Conservation (phyloP, 2,888 invertebrate species). For the Graphium colonna region DNA sequence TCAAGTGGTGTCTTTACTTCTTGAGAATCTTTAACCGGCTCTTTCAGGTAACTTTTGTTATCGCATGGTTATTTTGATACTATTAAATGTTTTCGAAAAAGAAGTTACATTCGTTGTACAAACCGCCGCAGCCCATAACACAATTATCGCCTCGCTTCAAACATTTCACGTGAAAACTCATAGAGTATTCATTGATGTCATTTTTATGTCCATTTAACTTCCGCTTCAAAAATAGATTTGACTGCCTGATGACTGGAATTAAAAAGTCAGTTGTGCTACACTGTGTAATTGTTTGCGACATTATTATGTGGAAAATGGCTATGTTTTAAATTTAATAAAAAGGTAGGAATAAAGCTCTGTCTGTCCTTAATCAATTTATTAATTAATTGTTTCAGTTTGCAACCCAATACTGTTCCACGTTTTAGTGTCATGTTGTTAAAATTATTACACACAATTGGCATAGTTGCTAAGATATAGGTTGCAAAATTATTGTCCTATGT, state of each 20-base stretch:
- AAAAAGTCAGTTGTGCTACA: neutral
- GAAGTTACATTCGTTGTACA: conserved; percentile 13
- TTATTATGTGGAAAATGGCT: neutral
- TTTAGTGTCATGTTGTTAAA: too few relatives aligned
- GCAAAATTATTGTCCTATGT: neutral
- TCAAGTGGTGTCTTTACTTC: too few relatives aligned
- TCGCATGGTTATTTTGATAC: neutral
- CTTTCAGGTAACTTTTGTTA: too few relatives aligned
- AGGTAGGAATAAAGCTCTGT: too few relatives aligned
- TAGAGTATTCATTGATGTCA: conserved; percentile 6
- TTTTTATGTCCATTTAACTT: neutral
- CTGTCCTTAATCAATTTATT: too few relatives aligned
- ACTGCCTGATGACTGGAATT: neutral
- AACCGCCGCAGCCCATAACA: conserved; percentile 1
- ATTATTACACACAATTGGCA: neutral
- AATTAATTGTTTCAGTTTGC: too few relatives aligned
- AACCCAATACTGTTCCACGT: too few relatives aligned
- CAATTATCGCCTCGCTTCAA: conserved; percentile 7
- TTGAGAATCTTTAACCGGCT: too few relatives aligned
- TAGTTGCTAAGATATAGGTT: neutral
- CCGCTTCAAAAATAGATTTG: neutral
- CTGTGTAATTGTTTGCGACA: neutral
- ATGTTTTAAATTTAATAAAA: neutral
- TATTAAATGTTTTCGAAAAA: conserved; percentile 5
- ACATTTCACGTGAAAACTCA: conserved; percentile 5